Evolutionary conservation across 2,888 invertebrate species (phyloP).

Genomic region (Galerucella pusilla): DNA sequence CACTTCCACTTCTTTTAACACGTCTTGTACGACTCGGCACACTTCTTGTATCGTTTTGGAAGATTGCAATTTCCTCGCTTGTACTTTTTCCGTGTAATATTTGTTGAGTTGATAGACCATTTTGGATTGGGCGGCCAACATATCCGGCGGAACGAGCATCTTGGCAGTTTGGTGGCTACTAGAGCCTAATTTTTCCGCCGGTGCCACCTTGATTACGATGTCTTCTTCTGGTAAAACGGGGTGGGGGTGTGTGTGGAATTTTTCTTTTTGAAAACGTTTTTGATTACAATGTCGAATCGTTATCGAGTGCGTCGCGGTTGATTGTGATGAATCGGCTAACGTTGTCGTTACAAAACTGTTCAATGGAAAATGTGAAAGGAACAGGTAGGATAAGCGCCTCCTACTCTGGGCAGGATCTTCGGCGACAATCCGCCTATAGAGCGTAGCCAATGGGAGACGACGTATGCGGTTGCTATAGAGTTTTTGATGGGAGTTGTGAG

Average conservation of each 20-base stretch:
- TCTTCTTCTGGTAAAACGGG: constrained; percentile 41
- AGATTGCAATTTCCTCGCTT: constrained; percentile 75
- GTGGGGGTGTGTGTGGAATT: constrained; percentile 39
- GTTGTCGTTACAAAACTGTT: constrained; percentile 58
- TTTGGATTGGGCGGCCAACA: constrained; percentile 94
- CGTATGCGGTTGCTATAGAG: constrained; percentile 27
- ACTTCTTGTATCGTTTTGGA: constrained; percentile 81
- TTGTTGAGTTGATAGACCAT: constrained; percentile 91
- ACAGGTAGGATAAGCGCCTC: constrained; percentile 58
- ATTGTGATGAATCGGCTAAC: constrained; percentile 58
- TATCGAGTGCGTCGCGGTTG: constrained; percentile 30
- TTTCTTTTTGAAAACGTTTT: constrained; percentile 12
- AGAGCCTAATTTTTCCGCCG: constrained; percentile 55
- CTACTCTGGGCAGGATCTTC: constrained; percentile 50
- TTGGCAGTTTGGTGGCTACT: constrained; percentile 62
- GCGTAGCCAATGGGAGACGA: constrained; percentile 4
- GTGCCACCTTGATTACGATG: constrained; percentile 54
- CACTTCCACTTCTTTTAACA: constrained; percentile 85
- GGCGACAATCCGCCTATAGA: constrained; percentile 52
- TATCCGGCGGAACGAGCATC: constrained; percentile 92
- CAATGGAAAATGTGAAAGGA: constrained; percentile 42
- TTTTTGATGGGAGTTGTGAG: constrained; percentile 17
- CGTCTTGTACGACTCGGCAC: constrained; percentile 83
- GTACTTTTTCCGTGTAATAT: constrained; percentile 82
- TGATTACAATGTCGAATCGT: constrained; percentile 4